phyloP scores from a whole-genome alignment of 2,113 vertebrate genomes.

The Petrocephalus zakoni region DNA sequence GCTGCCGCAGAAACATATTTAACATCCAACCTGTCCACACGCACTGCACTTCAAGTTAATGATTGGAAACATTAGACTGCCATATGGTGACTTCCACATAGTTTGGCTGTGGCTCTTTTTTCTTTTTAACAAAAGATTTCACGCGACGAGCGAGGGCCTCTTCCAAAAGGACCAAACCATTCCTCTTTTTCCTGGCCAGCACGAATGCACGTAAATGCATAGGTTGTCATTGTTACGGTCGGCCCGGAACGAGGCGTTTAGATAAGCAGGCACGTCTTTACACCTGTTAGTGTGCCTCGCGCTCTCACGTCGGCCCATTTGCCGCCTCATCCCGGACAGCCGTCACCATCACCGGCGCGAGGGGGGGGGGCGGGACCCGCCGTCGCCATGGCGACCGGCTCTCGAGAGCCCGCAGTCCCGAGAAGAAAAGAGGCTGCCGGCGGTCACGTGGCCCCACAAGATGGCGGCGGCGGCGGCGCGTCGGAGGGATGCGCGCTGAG shows the following conservation, averaged over 20 bases:
- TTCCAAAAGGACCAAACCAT: background rate
- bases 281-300: background rate
- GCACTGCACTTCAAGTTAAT: background rate
- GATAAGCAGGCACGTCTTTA: background rate
- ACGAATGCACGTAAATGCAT: background rate
- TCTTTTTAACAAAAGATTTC: background rate
- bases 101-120: background rate
- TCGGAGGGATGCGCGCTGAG: conserved; percentile 56
- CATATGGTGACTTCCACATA: conserved; percentile 4
- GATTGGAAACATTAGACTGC: background rate
- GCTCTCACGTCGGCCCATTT: background rate
- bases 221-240: background rate
- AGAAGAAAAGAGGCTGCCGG: conserved; percentile 37
- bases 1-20: conserved; percentile 4
- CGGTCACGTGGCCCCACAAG: conserved; percentile 56
- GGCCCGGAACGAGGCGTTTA: background rate
- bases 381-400: conserved; percentile 43
- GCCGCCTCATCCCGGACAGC: background rate
- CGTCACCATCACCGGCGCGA: conserved; percentile 6
- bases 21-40: conserved; percentile 24
- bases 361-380: background rate
- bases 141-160: background rate
- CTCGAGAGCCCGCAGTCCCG: conserved; percentile 39
- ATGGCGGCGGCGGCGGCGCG: conserved; percentile 67
- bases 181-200: background rate